Conservation (phyloP, 2,888 invertebrate species). For the Patella pellucida region DNA sequence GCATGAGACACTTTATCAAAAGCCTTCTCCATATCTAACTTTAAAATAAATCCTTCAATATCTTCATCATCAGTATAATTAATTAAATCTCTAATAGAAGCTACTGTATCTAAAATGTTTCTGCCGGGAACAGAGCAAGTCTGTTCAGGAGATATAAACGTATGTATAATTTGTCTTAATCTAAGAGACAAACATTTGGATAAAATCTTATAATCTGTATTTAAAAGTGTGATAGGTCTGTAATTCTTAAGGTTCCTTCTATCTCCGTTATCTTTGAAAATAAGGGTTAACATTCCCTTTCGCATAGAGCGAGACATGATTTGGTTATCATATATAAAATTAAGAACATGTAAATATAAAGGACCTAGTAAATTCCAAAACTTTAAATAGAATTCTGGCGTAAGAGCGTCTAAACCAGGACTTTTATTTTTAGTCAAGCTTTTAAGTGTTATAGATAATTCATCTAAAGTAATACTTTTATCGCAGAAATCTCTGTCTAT, state of each 20-base stretch:
- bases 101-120: no score
- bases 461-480: neutral
- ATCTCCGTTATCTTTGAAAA: neutral
- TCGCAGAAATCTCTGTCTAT: neutral
- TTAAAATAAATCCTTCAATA: no score
- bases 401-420: neutral
- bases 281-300: neutral
- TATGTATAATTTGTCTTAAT: neutral
- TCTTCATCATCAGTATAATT: no score
- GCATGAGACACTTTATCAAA: no score
- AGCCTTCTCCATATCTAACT: no score
- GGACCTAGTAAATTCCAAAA: neutral
- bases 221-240: neutral
- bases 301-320: neutral
- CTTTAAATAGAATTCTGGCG: neutral
- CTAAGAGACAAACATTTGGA: neutral
- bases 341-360: neutral
- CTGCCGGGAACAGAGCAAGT: no score
- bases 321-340: neutral
- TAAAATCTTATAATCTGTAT: conserved; percentile 2
- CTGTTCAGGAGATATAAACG: no score
- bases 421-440: neutral
- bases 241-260: neutral
- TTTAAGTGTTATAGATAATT: neutral
- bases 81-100: no score